These are phyloP conservation scores for Sminthopsis crassicaudata DNA, from an alignment of 2,113 vertebrate species.

Conservation along the genomic window DNA sequence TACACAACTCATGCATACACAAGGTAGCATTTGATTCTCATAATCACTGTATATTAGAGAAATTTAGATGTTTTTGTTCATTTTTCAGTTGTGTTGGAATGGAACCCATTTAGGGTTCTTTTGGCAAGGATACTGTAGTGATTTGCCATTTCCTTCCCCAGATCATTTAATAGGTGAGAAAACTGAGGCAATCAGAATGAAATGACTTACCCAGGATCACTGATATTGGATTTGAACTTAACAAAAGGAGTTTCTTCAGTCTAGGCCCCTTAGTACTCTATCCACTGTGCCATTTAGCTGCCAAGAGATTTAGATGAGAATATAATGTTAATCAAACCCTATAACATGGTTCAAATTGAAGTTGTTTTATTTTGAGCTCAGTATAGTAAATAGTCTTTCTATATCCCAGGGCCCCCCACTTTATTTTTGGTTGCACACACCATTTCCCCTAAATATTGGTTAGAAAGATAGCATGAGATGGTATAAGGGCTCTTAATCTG, in stretches of 20 bases:
- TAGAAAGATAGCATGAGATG: not conserved
- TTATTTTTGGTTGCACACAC: not conserved
- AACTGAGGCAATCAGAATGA: not conserved
- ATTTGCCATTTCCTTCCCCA: not conserved
- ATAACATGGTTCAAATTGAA: not conserved
- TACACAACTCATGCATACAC: not conserved
- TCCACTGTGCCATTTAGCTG: not conserved
- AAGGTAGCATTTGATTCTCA: not conserved
- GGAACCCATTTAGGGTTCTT: not conserved
- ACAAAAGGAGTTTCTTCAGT: not conserved
- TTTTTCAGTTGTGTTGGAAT: not conserved
- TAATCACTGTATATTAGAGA: not conserved
- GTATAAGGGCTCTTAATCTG: not conserved
- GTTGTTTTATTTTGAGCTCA: not conserved
- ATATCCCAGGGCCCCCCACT: not conserved
- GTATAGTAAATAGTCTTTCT: not conserved
- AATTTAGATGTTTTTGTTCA: not conserved
- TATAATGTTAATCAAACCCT: not conserved
- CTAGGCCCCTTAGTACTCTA: not conserved
- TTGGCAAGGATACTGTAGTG: not conserved
- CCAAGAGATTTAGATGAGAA: not conserved
- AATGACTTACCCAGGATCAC: too few species aligned
- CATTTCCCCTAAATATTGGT: not conserved
- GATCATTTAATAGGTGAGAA: not conserved
- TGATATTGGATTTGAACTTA: not conserved